Evolutionary conservation across 2,797 vertebrate species (phyloP).

Genomic region (Moxostoma hubbsi): DNA sequence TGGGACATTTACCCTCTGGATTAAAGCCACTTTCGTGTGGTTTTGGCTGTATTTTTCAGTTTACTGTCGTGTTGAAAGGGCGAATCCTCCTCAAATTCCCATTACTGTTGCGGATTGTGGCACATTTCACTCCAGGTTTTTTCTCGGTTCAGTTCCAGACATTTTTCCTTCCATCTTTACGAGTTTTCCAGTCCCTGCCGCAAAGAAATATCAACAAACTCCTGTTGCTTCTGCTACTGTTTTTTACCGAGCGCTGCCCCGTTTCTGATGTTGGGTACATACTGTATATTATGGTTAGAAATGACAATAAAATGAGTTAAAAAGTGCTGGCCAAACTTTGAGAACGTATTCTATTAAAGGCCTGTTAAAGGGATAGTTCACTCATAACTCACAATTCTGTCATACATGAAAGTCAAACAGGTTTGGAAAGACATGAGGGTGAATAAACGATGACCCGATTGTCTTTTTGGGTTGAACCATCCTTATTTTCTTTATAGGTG

Average conservation of each 20-base stretch:
- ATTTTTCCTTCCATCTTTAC: slow-evolving; percentile 7
- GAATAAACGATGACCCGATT: background rate
- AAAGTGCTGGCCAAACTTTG: too few species aligned
- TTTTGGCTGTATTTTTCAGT: slow-evolving; percentile 30
- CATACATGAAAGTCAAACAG: too few species aligned
- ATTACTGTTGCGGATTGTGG: background rate
- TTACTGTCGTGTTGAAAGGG: slow-evolving; percentile 29
- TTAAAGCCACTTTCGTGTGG: slow-evolving; percentile 30
- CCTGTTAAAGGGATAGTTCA: background rate
- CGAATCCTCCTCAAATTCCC: slow-evolving; percentile 27
- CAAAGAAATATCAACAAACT: background rate
- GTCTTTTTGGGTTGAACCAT: too few species aligned
- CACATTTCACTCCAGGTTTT: background rate
- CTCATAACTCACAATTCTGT: background rate
- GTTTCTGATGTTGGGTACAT: background rate
- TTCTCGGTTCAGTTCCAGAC: background rate
- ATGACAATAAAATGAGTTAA: too few species aligned
- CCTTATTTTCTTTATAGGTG: too few species aligned
- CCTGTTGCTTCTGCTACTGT: background rate
- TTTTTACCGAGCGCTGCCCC: background rate
- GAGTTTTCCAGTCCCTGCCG: slow-evolving; percentile 18
- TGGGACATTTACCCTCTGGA: slow-evolving; percentile 1
- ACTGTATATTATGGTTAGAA: too few species aligned
- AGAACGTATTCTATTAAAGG: background rate
- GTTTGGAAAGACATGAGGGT: background rate